These are phyloP conservation scores for Onychomys torridus DNA, from an alignment of 2,797 vertebrate genomes.

Conservation along the genomic window DNA sequence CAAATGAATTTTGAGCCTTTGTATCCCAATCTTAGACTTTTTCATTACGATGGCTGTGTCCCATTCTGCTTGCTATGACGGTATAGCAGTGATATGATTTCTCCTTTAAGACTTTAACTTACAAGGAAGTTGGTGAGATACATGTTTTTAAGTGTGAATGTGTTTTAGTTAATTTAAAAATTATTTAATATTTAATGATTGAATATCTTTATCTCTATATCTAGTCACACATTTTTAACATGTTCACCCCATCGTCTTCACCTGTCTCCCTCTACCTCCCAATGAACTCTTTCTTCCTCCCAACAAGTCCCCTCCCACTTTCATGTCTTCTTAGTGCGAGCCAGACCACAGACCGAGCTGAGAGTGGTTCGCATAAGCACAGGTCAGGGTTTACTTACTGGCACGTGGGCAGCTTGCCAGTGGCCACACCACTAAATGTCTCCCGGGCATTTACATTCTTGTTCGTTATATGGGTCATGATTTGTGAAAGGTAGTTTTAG, in stretches of 20 bases:
- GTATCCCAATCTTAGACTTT: constrained; percentile 31
- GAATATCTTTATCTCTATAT: neutral
- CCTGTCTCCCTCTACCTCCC: neutral
- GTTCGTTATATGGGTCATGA: neutral
- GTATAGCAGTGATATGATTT: neutral
- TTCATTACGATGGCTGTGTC: constrained; percentile 22
- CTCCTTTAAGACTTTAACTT: constrained; percentile 48
- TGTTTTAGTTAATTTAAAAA: constrained; percentile 15
- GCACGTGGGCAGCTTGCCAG: neutral
- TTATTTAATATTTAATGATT: neutral
- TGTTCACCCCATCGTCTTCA: neutral
- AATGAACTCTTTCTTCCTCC: neutral
- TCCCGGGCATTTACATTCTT: neutral
- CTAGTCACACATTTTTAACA: neutral
- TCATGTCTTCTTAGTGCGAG: neutral
- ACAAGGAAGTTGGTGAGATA: neutral
- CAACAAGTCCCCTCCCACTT: neutral
- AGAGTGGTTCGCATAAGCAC: neutral
- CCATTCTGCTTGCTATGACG: constrained; percentile 29
- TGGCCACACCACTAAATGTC: neutral
- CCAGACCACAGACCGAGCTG: neutral
- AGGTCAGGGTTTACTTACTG: neutral
- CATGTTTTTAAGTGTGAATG: constrained; percentile 30
- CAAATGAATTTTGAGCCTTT: constrained; percentile 53
- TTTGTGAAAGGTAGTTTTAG: neutral